These are phyloP conservation scores for Molossus alvarezi DNA, from an alignment of 2,797 vertebrate genomes.

Conservation along the genomic window DNA sequence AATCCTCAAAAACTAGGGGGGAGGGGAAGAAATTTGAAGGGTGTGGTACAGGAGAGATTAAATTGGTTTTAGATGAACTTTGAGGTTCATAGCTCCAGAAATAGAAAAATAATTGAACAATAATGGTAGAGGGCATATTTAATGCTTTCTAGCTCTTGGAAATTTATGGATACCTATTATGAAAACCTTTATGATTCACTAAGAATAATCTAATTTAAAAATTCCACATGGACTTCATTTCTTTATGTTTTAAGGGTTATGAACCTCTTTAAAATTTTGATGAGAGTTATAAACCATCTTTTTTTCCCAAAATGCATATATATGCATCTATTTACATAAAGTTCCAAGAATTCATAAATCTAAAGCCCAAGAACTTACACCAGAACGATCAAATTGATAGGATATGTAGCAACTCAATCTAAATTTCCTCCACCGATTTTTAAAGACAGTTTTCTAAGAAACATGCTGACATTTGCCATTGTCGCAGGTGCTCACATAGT, in stretches of 20 bases:
- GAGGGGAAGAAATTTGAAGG: not conserved
- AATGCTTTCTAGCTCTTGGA: conserved; percentile 27
- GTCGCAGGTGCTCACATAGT: conserved; percentile 32
- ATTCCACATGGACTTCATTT: not conserved
- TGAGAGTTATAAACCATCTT: not conserved
- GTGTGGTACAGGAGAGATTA: conserved; percentile 37
- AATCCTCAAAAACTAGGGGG: conserved; percentile 50
- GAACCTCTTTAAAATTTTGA: conserved; percentile 31
- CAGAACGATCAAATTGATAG: conserved; percentile 27
- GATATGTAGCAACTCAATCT: not conserved
- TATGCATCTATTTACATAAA: not conserved
- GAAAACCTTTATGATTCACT: conserved; percentile 31
- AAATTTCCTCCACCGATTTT: not conserved
- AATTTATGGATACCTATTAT: not conserved
- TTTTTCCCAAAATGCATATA: not conserved
- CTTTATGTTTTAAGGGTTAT: not conserved
- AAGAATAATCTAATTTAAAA: conserved; percentile 36
- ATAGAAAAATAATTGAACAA: conserved; percentile 34
- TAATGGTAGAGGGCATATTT: not conserved
- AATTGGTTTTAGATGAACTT: conserved; percentile 71
- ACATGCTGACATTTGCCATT: conserved; percentile 31
- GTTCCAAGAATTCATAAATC: not conserved
- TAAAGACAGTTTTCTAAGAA: conserved; percentile 6
- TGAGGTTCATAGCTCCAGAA: conserved; percentile 77
- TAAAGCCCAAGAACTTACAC: not conserved